phyloP scores from a whole-genome alignment of 2,888 invertebrate genomes.

The Cryptus viduatorius region DNA sequence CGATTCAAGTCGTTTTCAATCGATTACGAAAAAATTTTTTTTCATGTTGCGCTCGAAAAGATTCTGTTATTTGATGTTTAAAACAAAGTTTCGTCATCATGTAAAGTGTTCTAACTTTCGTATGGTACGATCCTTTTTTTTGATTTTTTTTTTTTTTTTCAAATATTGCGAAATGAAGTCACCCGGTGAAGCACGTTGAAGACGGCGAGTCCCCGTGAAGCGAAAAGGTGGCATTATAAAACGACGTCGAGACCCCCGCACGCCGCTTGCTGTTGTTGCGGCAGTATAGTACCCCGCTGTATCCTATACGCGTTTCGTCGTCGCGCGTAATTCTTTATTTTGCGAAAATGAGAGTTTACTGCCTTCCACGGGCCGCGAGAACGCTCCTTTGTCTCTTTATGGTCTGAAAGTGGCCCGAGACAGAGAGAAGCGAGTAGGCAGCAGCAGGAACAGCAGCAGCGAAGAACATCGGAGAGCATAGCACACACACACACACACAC shows the following conservation, averaged over 20 bases:
- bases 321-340: constrained; percentile 74
- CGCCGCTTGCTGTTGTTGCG: not conserved
- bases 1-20: too few species aligned
- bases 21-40: too few species aligned
- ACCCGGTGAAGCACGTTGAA: too few species aligned
- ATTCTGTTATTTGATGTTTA: too few species aligned
- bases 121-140: too few species aligned
- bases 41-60: too few species aligned
- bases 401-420: constrained; percentile 82
- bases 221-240: too few species aligned
- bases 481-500: constrained; percentile 53
- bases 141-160: too few species aligned
- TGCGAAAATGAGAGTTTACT: constrained; percentile 84
- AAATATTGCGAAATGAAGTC: too few species aligned
- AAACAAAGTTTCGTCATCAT: too few species aligned
- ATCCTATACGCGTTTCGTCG: constrained; percentile 51
- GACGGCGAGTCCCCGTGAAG: too few species aligned
- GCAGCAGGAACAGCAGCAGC: constrained; percentile 29
- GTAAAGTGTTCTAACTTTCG: too few species aligned
- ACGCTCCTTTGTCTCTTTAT: constrained; percentile 84
- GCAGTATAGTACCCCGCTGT: not conserved
- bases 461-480: not conserved
- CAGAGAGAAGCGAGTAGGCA: constrained; percentile 43
- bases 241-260: not conserved
- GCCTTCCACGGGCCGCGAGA: constrained; percentile 77